These are phyloP conservation scores for Idaea aversata DNA, from an alignment of 2,888 invertebrate genomes.

Conservation along the genomic window DNA sequence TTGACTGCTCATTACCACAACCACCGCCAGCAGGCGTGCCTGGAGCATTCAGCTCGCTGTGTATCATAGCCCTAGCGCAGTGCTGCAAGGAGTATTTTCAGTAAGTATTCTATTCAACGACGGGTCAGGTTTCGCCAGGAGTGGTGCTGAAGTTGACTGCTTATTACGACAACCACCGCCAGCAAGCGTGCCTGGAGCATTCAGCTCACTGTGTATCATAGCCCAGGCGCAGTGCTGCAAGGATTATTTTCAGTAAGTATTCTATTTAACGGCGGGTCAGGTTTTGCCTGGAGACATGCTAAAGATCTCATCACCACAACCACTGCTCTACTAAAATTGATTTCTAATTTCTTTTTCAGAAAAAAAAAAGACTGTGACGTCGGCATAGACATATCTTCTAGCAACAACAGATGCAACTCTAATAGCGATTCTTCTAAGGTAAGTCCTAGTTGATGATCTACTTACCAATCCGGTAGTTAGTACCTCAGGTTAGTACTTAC, in stretches of 20 bases:
- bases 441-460: conserved; percentile 9
- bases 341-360: conserved; percentile 43
- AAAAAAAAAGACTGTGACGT: conserved; percentile 59
- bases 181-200: conserved; percentile 42
- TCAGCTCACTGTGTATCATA: conserved; percentile 50
- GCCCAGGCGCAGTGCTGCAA: conserved; percentile 66
- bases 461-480: no score
- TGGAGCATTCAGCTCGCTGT: conserved; percentile 42
- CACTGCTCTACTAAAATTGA: no score
- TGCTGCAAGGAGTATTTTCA: conserved; percentile 65
- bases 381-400: conserved; percentile 50
- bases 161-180: conserved; percentile 41
- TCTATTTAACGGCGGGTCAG: conserved; percentile 14
- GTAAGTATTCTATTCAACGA: conserved; percentile 42
- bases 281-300: conserved; percentile 50
- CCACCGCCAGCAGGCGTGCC: conserved; percentile 48
- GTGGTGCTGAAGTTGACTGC: conserved; percentile 50
- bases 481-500: no score
- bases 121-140: conserved; percentile 46
- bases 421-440: conserved; percentile 49
- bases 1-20: conserved; percentile 49
- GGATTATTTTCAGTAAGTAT: conserved; percentile 62
- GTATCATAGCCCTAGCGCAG: conserved; percentile 57
- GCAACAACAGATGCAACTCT: conserved; percentile 34
- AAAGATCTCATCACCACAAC: conserved; percentile 27